A percentile compares a stretch with the other conserved stretches of the same genome.
Evolutionary conservation across 2,113 vertebrate genomes (phyloP).

Genomic region (Lampris megalopsis): DNA sequence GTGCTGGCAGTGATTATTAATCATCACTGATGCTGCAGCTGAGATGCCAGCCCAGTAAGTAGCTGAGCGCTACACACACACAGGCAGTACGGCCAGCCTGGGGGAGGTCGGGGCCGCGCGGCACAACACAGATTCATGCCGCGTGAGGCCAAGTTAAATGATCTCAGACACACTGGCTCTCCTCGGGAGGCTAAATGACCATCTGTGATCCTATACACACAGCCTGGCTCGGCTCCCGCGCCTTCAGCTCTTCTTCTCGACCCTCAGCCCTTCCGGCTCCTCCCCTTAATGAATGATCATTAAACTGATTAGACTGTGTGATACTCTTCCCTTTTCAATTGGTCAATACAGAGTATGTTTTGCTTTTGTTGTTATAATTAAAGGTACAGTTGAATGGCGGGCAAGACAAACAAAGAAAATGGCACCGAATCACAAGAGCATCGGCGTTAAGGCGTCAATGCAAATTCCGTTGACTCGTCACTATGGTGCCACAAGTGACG

Average conservation of each 20-base stretch:
- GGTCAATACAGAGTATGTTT: too few relatives aligned
- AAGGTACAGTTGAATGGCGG: too few relatives aligned
- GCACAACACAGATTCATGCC: slow-evolving; percentile 50
- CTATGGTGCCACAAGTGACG: too few relatives aligned
- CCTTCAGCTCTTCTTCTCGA: slow-evolving; percentile 38
- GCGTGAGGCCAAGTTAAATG: slow-evolving; percentile 72
- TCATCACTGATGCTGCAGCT: slow-evolving; percentile 47
- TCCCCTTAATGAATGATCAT: not conserved
- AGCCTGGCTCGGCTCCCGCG: slow-evolving; percentile 59
- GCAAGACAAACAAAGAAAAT: too few relatives aligned
- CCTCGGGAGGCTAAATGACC: slow-evolving; percentile 83
- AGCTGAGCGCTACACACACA: slow-evolving; percentile 43
- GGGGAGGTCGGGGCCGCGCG: slow-evolving; percentile 43
- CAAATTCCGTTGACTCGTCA: too few relatives aligned
- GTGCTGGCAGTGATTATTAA: slow-evolving; percentile 34
- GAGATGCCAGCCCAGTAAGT: slow-evolving; percentile 49
- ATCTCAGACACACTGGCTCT: slow-evolving; percentile 73
- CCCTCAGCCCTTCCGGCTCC: slow-evolving; percentile 15
- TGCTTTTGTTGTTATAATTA: too few relatives aligned
- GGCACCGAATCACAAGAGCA: too few relatives aligned
- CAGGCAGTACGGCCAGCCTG: slow-evolving; percentile 30
- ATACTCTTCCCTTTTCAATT: too few relatives aligned
- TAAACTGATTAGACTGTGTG: too few relatives aligned
- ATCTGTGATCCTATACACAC: slow-evolving; percentile 81
- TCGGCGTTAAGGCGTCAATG: too few relatives aligned